Conservation (phyloP, 2,113 vertebrate genomes). For the Platanista minor region DNA sequence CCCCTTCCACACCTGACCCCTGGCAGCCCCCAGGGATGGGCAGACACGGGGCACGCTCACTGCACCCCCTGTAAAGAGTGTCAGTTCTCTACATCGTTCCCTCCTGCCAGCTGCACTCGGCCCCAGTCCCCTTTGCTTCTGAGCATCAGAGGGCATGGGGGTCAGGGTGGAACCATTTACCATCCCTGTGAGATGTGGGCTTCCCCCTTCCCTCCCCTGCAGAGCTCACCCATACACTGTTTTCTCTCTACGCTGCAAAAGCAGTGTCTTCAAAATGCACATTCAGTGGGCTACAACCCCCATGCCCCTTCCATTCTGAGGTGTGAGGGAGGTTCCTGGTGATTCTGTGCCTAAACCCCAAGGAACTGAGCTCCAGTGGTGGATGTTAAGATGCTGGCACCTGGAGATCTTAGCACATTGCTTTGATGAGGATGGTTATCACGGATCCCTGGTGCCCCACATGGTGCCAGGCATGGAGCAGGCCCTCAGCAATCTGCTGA, state of each 20-base stretch:
- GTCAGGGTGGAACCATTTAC: accelerated
- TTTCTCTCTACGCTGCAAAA: background rate
- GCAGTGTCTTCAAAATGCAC: background rate
- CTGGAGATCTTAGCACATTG: accelerated
- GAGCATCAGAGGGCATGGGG: accelerated
- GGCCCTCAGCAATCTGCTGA: accelerated
- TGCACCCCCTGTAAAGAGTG: accelerated
- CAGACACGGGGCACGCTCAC: background rate
- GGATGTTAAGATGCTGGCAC: accelerated
- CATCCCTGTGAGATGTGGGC: accelerated
- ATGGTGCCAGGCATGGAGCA: accelerated
- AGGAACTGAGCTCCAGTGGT: accelerated
- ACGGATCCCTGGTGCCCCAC: accelerated
- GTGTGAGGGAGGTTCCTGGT: too few species aligned
- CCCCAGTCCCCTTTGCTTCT: too few species aligned
- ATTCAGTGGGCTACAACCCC: accelerated
- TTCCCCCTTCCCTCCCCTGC: accelerated
- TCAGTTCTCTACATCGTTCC: accelerated
- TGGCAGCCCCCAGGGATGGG: background rate
- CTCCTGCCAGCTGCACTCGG: background rate
- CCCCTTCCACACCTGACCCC: background rate
- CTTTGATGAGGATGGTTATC: accelerated
- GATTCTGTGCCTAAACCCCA: background rate
- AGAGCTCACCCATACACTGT: accelerated
- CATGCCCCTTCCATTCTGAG: accelerated